Evolutionary conservation across 1,140 invertebrate genomes (phyloP).

Genomic region (Eriosoma lanigerum): DNA sequence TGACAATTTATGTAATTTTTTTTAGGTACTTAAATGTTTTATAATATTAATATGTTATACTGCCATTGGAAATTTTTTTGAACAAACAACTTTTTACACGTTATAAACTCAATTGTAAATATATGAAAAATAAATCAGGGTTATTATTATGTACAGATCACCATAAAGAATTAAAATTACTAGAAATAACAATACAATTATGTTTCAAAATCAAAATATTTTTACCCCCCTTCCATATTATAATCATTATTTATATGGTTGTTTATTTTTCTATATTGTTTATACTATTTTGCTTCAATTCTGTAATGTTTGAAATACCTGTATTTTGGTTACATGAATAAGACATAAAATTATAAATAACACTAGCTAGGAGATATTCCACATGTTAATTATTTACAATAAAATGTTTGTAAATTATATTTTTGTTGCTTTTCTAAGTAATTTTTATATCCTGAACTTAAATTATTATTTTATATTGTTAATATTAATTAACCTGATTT

Average conservation of each 20-base stretch:
- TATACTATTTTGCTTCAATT: neutral
- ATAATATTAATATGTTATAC: conserved; percentile 28
- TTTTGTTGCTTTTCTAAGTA: neutral
- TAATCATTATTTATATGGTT: conserved; percentile 6
- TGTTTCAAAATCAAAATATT: conserved; percentile 34
- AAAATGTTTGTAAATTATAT: neutral
- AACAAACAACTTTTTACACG: conserved; percentile 20
- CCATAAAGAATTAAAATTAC: conserved; percentile 9
- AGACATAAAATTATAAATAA: neutral
- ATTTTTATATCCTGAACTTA: conserved; percentile 10
- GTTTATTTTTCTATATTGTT: conserved; percentile 23
- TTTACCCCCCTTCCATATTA: neutral
- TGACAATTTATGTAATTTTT: conserved; percentile 17
- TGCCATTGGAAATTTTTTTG: conserved; percentile 40
- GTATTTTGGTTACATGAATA: neutral
- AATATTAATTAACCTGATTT: neutral
- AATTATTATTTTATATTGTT: conserved; percentile 20
- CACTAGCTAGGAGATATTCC: neutral
- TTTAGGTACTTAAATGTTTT: conserved; percentile 22
- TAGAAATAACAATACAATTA: conserved; percentile 13
- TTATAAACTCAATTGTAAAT: conserved; percentile 40
- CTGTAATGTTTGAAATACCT: neutral
- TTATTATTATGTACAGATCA: conserved; percentile 42
- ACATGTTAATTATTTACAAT: conserved; percentile 10
- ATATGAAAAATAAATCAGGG: conserved; percentile 43